Conservation (phyloP, 30 jellyfish, hydroid and myxozoan genomes). For the Hydractinia symbiolongicarpus region DNA sequence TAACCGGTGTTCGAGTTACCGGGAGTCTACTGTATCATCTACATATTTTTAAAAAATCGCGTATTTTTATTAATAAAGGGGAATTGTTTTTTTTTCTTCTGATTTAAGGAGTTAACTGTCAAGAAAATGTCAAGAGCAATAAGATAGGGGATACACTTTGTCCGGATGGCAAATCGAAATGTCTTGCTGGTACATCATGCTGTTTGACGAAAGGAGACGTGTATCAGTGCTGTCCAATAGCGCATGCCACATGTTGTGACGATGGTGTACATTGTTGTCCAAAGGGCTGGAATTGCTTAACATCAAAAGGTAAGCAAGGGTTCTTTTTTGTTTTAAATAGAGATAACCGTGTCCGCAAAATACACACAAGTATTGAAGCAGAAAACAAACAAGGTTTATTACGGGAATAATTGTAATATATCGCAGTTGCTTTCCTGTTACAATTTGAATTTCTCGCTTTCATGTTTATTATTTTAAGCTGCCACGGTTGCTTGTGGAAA, state of each 20-base stretch:
- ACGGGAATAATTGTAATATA: not conserved
- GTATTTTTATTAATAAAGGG: no score
- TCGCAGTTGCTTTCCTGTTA: not conserved
- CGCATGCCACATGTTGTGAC: not conserved
- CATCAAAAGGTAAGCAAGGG: not conserved
- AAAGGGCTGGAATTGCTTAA: slow-evolving; percentile 2
- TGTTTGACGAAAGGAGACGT: not conserved
- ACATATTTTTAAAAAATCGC: no score
- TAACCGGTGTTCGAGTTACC: no score
- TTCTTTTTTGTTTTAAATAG: not conserved
- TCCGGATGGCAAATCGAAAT: not conserved
- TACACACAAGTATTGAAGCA: not conserved
- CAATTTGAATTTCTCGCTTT: no score
- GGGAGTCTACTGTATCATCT: no score
- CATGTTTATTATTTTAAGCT: no score
- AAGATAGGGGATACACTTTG: not conserved
- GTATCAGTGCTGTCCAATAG: not conserved
- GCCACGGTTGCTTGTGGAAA: no score
- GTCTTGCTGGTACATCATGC: not conserved
- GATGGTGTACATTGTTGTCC: slow-evolving; percentile 17
- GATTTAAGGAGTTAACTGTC: no score
- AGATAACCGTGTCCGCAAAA: not conserved
- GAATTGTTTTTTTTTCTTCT: no score
- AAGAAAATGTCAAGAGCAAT: not conserved
- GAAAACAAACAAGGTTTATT: no score